A percentile compares a stretch with the other conserved stretches of the same genome.
Evolutionary conservation across 2,888 invertebrate species (phyloP).

Genomic region (Eurois occulta): DNA sequence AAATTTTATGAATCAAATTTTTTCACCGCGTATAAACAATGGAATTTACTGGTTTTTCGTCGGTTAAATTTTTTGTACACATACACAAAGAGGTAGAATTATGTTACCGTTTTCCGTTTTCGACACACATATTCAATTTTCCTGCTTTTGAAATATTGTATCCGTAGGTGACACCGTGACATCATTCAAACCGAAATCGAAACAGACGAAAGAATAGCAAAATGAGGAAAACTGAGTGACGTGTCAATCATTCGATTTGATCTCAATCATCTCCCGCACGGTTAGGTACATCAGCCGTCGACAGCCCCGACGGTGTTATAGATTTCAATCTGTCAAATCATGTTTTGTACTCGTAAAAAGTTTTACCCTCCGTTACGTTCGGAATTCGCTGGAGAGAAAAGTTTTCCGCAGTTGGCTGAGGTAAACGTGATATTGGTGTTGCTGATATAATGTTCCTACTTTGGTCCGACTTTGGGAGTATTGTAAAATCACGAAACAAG

Average conservation of each 20-base stretch:
- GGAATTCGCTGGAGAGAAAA: slow-evolving; percentile 65
- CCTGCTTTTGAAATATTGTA: slow-evolving; percentile 47
- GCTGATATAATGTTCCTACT: slow-evolving; percentile 45
- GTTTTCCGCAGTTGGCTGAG: slow-evolving; percentile 49
- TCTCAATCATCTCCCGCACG: slow-evolving; percentile 61
- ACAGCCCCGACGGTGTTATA: slow-evolving; percentile 64
- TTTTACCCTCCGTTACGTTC: slow-evolving; percentile 59
- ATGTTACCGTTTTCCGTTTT: slow-evolving; percentile 48
- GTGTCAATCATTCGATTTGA: slow-evolving; percentile 64
- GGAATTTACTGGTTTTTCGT: slow-evolving; percentile 25
- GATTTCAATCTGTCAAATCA: slow-evolving; percentile 73
- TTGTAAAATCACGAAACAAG: slow-evolving; percentile 25
- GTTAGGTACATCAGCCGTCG: slow-evolving; percentile 49
- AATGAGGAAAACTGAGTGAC: slow-evolving; percentile 56
- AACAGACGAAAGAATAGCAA: slow-evolving; percentile 58
- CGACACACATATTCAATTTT: slow-evolving; percentile 47
- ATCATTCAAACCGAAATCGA: slow-evolving; percentile 54
- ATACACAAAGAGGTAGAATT: slow-evolving; percentile 51
- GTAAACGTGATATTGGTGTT: slow-evolving; percentile 43
- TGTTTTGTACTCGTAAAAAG: slow-evolving; percentile 64
- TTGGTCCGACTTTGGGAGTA: slow-evolving; percentile 12
- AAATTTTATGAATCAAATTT: slow-evolving; percentile 62
- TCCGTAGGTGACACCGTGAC: slow-evolving; percentile 44
- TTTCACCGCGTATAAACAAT: slow-evolving; percentile 47
- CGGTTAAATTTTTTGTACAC: slow-evolving; percentile 49